A percentile compares a stretch with the other conserved stretches of the same genome.
Conservation (phyloP, 2,797 vertebrate genomes). For the Lindbergichthys nudifrons region DNA sequence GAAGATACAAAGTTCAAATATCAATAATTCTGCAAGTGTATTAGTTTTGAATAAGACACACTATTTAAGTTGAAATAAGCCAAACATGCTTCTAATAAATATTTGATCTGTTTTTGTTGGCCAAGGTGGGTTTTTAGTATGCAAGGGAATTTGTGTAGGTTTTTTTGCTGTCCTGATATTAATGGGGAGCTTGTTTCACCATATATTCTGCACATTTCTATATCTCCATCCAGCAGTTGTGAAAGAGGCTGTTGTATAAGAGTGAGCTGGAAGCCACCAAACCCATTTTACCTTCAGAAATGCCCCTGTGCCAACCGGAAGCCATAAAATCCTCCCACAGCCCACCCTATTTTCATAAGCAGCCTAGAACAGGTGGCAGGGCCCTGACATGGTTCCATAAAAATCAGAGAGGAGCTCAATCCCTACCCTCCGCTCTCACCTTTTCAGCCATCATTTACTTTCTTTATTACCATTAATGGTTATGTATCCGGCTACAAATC, state of each 20-base stretch:
- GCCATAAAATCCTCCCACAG: constrained; percentile 69
- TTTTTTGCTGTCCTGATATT: too few species aligned
- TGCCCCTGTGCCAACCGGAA: constrained; percentile 61
- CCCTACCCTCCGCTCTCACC: constrained; percentile 79
- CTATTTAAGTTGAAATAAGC: too few species aligned
- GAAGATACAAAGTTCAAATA: too few species aligned
- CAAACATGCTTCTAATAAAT: too few species aligned
- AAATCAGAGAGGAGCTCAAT: constrained; percentile 77
- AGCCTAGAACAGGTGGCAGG: constrained; percentile 74
- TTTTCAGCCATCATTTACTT: constrained; percentile 86
- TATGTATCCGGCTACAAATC: constrained; percentile 85
- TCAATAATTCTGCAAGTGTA: too few species aligned
- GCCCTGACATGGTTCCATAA: constrained; percentile 74
- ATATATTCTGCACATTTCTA: constrained; percentile 2
- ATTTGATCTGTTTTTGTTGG: too few species aligned
- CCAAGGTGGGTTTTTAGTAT: too few species aligned
- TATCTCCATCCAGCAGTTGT: background rate
- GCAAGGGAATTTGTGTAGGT: too few species aligned
- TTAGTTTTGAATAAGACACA: too few species aligned
- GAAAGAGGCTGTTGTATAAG: constrained; percentile 21
- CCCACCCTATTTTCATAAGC: constrained; percentile 77
- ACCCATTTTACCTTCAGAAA: constrained; percentile 55
- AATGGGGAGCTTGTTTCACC: too few species aligned
- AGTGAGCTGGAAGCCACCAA: constrained; percentile 44
- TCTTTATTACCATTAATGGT: constrained; percentile 86